phyloP scores from a whole-genome alignment of 2,797 vertebrate species.

The Chiroxiphia lanceolata region DNA sequence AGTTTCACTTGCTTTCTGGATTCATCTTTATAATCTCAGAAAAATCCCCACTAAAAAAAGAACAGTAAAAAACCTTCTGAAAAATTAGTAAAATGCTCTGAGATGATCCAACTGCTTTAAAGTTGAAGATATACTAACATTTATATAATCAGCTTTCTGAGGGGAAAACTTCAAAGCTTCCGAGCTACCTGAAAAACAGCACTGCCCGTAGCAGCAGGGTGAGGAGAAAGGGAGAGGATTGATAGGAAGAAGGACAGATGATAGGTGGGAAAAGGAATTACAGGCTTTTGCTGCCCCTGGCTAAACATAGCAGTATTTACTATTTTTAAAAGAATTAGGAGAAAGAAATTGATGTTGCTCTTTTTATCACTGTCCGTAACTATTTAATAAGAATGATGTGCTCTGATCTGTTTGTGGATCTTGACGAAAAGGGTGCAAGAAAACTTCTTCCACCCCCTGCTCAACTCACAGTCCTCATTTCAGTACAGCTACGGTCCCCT shows the following conservation, averaged over 20 bases:
- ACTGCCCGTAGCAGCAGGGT: not conserved
- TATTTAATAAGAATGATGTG: not conserved
- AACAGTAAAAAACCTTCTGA: not conserved
- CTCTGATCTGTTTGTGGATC: not conserved
- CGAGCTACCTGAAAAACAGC: not conserved
- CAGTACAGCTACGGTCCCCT: not conserved
- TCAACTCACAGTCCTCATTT: not conserved
- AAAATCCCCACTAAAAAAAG: slow-evolving; percentile 28
- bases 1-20: not conserved
- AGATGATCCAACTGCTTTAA: slow-evolving; percentile 48
- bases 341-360: not conserved
- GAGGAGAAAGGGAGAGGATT: slow-evolving; percentile 12
- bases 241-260: not conserved
- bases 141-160: slow-evolving; percentile 63
- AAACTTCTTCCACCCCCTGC: not conserved
- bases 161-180: slow-evolving; percentile 57
- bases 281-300: not conserved
- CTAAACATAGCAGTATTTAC: not conserved
- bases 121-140: slow-evolving; percentile 26
- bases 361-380: not conserved
- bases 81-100: slow-evolving; percentile 46
- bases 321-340: not conserved
- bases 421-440: not conserved
- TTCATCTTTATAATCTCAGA: slow-evolving; percentile 14
- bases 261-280: slow-evolving; percentile 9